Percentiles rank a stretch among this genome's conserved stretches.
Conservation (phyloP, 2,113 vertebrate species). For the Alouatta palliata region DNA sequence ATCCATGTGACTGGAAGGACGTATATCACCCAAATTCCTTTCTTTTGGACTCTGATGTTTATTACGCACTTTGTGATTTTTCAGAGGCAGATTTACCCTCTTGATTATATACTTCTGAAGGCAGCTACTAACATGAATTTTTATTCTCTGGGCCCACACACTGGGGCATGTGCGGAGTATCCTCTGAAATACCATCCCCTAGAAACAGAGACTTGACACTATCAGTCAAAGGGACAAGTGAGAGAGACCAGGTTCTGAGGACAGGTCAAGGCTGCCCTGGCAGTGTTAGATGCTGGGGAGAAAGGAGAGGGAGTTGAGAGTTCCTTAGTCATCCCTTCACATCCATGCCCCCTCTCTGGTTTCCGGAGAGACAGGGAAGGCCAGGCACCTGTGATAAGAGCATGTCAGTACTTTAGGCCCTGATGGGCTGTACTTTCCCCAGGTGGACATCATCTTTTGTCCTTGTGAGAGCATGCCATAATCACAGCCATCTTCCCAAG, state of each 20-base stretch:
- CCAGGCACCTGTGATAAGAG: neutral
- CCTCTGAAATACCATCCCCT: neutral
- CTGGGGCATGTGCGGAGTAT: too few species aligned
- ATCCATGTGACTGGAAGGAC: neutral
- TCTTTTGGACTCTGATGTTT: conserved; percentile 37
- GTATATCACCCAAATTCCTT: neutral
- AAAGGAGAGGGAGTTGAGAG: neutral
- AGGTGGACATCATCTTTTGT: neutral
- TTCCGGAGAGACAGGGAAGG: neutral
- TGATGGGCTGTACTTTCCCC: neutral
- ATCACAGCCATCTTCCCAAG: neutral
- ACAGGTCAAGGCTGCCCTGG: neutral
- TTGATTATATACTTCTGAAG: conserved; percentile 49
- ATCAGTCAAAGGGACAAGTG: neutral
- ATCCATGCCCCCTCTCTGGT: neutral
- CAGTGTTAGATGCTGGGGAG: neutral
- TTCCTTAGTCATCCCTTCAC: neutral
- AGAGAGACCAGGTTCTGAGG: neutral
- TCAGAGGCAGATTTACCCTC: conserved; percentile 48
- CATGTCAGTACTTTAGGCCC: neutral
- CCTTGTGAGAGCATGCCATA: neutral
- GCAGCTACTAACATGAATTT: conserved; percentile 44
- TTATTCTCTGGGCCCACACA: neutral
- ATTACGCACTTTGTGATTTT: neutral
- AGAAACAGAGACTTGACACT: neutral